Conservation (phyloP, 2,113 vertebrate genomes). For the Dromas ardeola region DNA sequence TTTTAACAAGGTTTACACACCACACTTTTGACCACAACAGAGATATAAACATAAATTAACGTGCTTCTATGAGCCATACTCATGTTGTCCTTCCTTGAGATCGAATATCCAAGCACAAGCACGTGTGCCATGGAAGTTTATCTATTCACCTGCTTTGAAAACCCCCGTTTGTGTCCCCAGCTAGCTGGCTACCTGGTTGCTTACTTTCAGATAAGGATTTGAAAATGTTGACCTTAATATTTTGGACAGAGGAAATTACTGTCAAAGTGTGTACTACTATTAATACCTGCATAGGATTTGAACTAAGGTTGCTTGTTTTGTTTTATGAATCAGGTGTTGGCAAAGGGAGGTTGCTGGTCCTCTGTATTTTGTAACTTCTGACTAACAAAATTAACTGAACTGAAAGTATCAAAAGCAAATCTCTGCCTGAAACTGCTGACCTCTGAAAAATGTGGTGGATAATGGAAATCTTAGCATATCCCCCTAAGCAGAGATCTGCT, state of each 20-base stretch:
- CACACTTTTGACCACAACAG: neutral
- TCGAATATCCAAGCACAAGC: neutral
- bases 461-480: constrained; percentile 33
- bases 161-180: neutral
- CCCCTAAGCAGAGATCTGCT: constrained; percentile 6
- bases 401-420: constrained; percentile 21
- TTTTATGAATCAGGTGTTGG: neutral
- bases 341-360: neutral
- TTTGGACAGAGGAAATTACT: neutral
- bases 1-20: neutral
- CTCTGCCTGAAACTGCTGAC: constrained; percentile 38
- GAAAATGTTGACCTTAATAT: neutral
- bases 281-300: neutral
- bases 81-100: neutral
- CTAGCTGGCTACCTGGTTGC: neutral
- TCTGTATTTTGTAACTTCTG: neutral
- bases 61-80: neutral
- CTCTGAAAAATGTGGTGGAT: constrained; percentile 16
- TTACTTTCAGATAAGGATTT: neutral
- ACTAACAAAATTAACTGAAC: neutral
- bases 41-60: neutral
- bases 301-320: neutral
- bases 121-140: neutral
- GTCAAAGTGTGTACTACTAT: neutral
- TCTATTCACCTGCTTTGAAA: neutral